phyloP scores from a whole-genome alignment of 2,797 vertebrate species.

The Buceros bicornis region DNA sequence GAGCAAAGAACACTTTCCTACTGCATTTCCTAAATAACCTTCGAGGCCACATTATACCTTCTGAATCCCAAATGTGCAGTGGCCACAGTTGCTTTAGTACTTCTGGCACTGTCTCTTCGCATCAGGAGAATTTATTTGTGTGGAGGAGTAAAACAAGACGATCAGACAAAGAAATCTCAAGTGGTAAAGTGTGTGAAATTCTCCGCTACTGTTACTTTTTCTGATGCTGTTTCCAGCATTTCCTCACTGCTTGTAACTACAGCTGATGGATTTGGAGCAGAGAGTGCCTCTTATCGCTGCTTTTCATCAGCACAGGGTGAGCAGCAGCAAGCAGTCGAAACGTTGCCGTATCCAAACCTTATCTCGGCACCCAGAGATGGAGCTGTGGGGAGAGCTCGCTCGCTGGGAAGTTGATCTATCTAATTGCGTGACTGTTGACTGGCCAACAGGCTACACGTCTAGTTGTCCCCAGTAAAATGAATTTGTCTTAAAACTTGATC shows the following conservation, averaged over 20 bases:
- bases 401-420: not conserved
- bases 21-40: not conserved
- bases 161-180: constrained; percentile 24
- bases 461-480: not conserved
- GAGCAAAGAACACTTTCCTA: not conserved
- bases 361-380: constrained; percentile 4
- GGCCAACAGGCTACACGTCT: not conserved
- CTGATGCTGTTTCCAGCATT: not conserved
- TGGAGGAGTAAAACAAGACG: not conserved
- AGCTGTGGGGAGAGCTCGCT: not conserved
- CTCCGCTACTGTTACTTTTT: constrained; percentile 10
- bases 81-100: not conserved
- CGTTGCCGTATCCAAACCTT: not conserved
- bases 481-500: constrained; percentile 11
- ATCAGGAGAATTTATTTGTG: constrained; percentile 28
- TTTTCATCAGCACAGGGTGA: not conserved
- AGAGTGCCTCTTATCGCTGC: not conserved
- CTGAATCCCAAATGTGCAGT: not conserved
- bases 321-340: constrained; percentile 42
- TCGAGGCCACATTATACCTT: not conserved
- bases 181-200: constrained; percentile 42
- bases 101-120: not conserved
- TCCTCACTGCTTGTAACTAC: constrained; percentile 18
- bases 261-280: not conserved
- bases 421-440: not conserved